Percentiles rank a stretch among this genome's conserved stretches.
These are phyloP conservation scores for Eupithecia vulgata DNA, from an alignment of 2,888 invertebrate genomes.

Conservation along the genomic window DNA sequence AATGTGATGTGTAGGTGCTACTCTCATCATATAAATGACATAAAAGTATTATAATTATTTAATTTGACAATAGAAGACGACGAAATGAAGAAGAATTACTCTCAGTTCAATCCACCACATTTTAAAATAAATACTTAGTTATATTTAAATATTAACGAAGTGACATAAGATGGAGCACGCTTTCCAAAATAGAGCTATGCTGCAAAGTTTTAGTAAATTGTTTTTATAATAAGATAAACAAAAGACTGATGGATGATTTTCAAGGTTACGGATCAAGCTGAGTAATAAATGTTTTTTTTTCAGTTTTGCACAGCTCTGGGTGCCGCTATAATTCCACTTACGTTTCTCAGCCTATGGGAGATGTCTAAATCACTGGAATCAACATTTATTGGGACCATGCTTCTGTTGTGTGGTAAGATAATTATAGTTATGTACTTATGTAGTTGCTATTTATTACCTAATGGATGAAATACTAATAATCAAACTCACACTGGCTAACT, in stretches of 20 bases:
- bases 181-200: not conserved
- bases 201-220: not conserved
- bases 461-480: not conserved
- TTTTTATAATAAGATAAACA: not conserved
- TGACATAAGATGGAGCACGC: no score
- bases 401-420: slow-evolving; percentile 92
- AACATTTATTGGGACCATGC: slow-evolving; percentile 90
- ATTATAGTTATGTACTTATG: no score
- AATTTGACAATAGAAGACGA: not conserved
- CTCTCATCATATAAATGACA: no score
- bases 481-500: not conserved
- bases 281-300: slow-evolving; percentile 53
- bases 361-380: slow-evolving; percentile 92
- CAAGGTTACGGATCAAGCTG: not conserved
- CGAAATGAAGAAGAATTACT: no score
- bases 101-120: not conserved
- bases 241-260: not conserved
- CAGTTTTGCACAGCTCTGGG: slow-evolving; percentile 96
- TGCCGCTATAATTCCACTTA: slow-evolving; percentile 92
- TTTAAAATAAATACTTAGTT: no score
- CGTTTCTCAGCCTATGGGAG: slow-evolving; percentile 94
- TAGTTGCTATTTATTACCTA: not conserved
- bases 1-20: no score
- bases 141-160: no score
- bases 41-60: not conserved